Evolutionary conservation across 2,888 invertebrate genomes (phyloP), one percentile per base, ranked within the genome.

Genomic region (Tetragonisca angustula): DNA sequence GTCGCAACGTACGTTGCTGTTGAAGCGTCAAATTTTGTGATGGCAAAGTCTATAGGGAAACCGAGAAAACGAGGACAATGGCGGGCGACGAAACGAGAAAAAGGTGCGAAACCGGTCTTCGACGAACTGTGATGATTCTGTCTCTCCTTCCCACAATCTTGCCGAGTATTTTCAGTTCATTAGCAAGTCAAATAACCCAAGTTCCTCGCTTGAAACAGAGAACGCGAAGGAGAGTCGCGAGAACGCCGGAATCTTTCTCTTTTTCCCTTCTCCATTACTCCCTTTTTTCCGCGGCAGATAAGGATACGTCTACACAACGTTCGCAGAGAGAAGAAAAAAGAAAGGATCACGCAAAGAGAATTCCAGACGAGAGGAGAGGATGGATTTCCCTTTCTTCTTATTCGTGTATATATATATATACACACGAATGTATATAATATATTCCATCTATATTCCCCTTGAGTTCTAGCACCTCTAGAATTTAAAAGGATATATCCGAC

Each of bases 181-280:
- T 92, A 92, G 92, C 92, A 92, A 92, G 92, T 92, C 92, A 90
- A 91, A 92, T 92, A 90, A 89, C 88, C 89, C 82, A 87, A 87
- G 89, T 86, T 87, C 86, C 90, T 80, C 88, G 56, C 15, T 56
- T 65, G 80, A 77, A 83, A 80, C 77, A 76, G 80, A 79, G 80
- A 71, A 73, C 43, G 24, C 71, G 86, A 65, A 70, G 69, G 62
- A 75, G 67, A 76, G 75, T 49, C 49, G 67, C 27, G 67, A 64
- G 73, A 75, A 76, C 77, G 24, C 52, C 9, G 43, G 70, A 32
- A 62, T 62, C 69, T 74, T 59, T 52, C 79, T 70, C 71, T 61
- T 50, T 36, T 77, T 56, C 62, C 62, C 49, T 71, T 77, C 72
- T 76, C 85, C 82, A 77, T 82, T 82, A 85, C 80, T 78, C 82